Evolutionary conservation across 2,888 invertebrate species (phyloP).

Genomic region (Chironomus riparius): DNA sequence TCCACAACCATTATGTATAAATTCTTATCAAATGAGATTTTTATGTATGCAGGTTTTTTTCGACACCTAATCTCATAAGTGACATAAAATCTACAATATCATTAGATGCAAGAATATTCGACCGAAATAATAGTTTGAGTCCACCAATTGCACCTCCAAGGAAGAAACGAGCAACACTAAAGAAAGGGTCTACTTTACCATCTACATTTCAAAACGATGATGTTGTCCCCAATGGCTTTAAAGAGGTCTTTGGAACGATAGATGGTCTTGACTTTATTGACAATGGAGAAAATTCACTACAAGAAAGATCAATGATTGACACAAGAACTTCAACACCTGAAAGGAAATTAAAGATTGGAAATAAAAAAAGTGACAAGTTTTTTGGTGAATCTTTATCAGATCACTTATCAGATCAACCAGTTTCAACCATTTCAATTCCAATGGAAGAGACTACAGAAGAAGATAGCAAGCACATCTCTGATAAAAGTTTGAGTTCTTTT

Average conservation of each 20-base stretch:
- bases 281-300: neutral
- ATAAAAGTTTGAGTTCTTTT: slow-evolving; percentile 5
- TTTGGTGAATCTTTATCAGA: slow-evolving; percentile 31
- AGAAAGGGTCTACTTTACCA: slow-evolving; percentile 17
- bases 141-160: slow-evolving; percentile 31
- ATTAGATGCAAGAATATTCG: slow-evolving; percentile 16
- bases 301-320: slow-evolving; percentile 5
- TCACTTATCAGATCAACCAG: slow-evolving; percentile 29
- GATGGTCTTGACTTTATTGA: slow-evolving; percentile 14
- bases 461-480: neutral
- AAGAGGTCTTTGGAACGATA: slow-evolving; percentile 29
- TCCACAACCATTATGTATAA: neutral
- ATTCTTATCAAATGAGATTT: neutral
- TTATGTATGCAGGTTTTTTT: neutral
- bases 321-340: neutral
- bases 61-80: slow-evolving; percentile 1
- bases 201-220: neutral
- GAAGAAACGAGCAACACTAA: slow-evolving; percentile 29
- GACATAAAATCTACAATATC: slow-evolving; percentile 2
- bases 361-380: slow-evolving; percentile 32
- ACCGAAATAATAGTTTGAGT: neutral
- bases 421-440: neutral
- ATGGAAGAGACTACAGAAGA: neutral
- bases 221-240: slow-evolving; percentile 27
- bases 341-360: slow-evolving; percentile 30